Conservation (phyloP, 2,888 invertebrate species). For the Lasioglossum leucozonium region DNA sequence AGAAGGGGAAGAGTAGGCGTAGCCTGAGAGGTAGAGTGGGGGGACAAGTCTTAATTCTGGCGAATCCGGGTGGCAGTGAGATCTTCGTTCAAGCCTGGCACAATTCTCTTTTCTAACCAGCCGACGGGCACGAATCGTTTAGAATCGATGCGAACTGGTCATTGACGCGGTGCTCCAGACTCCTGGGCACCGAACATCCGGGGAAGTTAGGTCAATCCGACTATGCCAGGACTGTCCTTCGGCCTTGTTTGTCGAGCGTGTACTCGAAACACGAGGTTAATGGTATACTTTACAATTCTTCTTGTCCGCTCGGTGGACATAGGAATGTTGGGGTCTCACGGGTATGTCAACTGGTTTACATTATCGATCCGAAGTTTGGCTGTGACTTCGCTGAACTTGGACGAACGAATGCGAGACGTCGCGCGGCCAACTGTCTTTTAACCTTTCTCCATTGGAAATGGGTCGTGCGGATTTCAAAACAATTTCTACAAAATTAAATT, state of each 20-base stretch:
- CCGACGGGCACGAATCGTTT: neutral
- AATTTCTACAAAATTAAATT: neutral
- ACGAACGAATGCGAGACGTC: neutral
- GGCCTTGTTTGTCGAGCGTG: slow-evolving; percentile 21
- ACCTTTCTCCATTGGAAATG: neutral
- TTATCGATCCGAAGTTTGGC: slow-evolving; percentile 17
- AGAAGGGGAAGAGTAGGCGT: too few relatives aligned
- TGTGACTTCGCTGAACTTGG: neutral
- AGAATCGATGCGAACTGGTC: slow-evolving; percentile 39
- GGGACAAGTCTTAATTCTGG: too few relatives aligned
- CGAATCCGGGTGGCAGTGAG: too few relatives aligned
- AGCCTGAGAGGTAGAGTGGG: too few relatives aligned
- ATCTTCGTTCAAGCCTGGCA: neutral
- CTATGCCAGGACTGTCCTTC: slow-evolving; percentile 32
- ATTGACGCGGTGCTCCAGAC: slow-evolving; percentile 34
- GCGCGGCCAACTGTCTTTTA: neutral
- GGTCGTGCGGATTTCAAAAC: neutral
- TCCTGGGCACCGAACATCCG: slow-evolving; percentile 20
- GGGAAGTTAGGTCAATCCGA: slow-evolving; percentile 33
- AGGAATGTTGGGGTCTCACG: neutral
- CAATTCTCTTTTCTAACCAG: slow-evolving; percentile 18
- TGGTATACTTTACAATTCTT: neutral
- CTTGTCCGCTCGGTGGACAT: neutral
- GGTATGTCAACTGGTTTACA: slow-evolving; percentile 3
- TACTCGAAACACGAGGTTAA: slow-evolving; percentile 21